Evolutionary conservation across 2,113 vertebrate species (phyloP).

Genomic region (Acanthochromis polyacanthus): DNA sequence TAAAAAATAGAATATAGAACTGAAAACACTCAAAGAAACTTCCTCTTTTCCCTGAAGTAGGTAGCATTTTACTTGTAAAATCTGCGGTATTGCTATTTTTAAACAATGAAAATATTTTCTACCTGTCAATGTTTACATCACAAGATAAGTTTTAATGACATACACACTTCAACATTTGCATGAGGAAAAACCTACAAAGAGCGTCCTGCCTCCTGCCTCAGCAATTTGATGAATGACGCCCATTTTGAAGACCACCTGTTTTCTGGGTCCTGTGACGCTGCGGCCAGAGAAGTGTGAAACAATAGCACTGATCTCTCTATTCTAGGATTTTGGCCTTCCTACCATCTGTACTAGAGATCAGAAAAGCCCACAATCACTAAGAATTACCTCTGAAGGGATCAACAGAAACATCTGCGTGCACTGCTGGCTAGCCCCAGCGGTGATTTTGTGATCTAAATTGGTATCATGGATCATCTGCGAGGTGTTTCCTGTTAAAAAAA

Average conservation of each 20-base stretch:
- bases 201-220: slow-evolving; percentile 10
- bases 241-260: slow-evolving; percentile 68
- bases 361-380: slow-evolving; percentile 31
- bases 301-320: slow-evolving; percentile 65
- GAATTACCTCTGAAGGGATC: slow-evolving; percentile 51
- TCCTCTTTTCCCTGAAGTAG: too few species aligned
- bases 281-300: slow-evolving; percentile 51
- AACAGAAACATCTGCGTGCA: slow-evolving; percentile 53
- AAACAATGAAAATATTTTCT: too few species aligned
- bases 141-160: background rate
- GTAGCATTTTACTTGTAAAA: too few species aligned
- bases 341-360: slow-evolving; percentile 71
- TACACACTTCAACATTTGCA: background rate
- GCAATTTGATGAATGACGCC: slow-evolving; percentile 49
- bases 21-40: too few species aligned
- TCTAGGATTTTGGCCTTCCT: slow-evolving; percentile 40
- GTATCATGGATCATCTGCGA: slow-evolving; percentile 29
- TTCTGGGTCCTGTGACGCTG: slow-evolving; percentile 25
- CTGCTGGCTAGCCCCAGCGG: slow-evolving; percentile 20
- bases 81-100: too few species aligned
- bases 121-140: background rate
- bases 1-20: background rate
- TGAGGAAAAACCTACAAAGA: background rate
- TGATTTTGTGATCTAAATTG: slow-evolving; percentile 39
- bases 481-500: slow-evolving; percentile 42